Evolutionary conservation across 2,888 invertebrate genomes (phyloP).

Genomic region (Hydraecia micacea): DNA sequence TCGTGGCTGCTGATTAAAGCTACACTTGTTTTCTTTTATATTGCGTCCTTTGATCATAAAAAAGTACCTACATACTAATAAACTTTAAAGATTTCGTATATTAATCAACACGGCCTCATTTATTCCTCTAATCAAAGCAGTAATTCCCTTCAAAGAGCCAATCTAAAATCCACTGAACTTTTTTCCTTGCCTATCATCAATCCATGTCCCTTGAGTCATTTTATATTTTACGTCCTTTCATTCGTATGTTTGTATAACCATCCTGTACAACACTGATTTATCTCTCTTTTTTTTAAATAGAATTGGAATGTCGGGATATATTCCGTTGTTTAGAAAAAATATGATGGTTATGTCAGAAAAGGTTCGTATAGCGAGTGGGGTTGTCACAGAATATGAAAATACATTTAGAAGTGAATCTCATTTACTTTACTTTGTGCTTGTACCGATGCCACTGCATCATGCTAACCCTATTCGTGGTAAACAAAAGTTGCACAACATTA

Average conservation of each 20-base stretch:
- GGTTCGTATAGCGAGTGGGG: background rate
- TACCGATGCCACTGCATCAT: background rate
- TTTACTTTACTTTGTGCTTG: background rate
- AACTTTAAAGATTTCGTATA: background rate
- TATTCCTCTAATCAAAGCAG: conserved; percentile 4
- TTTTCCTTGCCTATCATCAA: conserved; percentile 4
- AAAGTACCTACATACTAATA: background rate
- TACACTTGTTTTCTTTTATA: background rate
- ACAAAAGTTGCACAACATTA: background rate
- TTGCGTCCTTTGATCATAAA: background rate
- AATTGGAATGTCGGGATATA: background rate
- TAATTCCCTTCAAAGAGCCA: conserved; percentile 6
- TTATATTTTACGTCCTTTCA: background rate
- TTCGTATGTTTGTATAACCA: background rate
- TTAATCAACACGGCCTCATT: background rate
- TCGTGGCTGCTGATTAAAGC: no score
- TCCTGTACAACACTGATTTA: background rate
- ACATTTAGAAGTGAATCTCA: no score
- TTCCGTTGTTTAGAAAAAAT: conserved; percentile 20
- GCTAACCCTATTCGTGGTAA: background rate
- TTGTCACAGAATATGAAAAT: conserved; percentile 12
- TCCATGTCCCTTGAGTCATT: background rate
- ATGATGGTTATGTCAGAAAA: conserved; percentile 7
- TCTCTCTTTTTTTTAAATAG: background rate
- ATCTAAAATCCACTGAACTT: background rate